Base-by-base conservation (phyloP, 2,113 vertebrate genomes). In the Pelecanus crispus region DNA sequence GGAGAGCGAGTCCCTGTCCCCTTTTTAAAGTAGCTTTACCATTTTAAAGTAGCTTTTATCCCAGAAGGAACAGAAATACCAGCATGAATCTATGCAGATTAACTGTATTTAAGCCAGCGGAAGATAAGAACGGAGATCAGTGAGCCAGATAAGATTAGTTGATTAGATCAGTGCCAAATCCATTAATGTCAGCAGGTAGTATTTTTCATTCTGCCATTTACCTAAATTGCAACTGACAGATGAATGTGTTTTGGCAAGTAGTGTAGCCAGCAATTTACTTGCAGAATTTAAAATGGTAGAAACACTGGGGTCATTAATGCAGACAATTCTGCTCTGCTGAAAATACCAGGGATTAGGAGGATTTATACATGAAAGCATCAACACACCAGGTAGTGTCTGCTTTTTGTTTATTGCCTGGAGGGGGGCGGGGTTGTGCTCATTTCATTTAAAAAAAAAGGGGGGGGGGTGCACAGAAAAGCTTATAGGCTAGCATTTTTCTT, bases 201-300 rank as follows among this genome's bases (percentile, higher is more conserved):
- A 87, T 55, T 93, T 95, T 96, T 80, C 73, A 44, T 86, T 85
- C 7, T 50, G 78, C 95, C 66, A 7, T 96, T 91, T 86, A 78
- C 72, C 45, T 90, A 96, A 97, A 98, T 96, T 47, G 42, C 52
- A 40, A 17, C 84, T 96, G 97, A 97, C 96, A 95, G 77, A 73
- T 81, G 92, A 92, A 84, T 86, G 87, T 94, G 95, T 90, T 83
- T 91, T 97, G 95, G 94, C 93, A 92, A 85, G 88, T 21, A 32
- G 42, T 8, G 7, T 2, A 92, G 78, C 88, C 73, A 80, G 85
- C 91, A 78, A 66, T 94, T 96, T 96, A 22, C 80, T 90, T 91
- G 45, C 21, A 62, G 90, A 88, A 94, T 59, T 92, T 90, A 80
- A 94, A 84, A 71, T 70, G 86, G 83, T 86, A 65, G 91, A 86